Conservation (phyloP, 2,113 vertebrate species). For the Chionis minor region DNA sequence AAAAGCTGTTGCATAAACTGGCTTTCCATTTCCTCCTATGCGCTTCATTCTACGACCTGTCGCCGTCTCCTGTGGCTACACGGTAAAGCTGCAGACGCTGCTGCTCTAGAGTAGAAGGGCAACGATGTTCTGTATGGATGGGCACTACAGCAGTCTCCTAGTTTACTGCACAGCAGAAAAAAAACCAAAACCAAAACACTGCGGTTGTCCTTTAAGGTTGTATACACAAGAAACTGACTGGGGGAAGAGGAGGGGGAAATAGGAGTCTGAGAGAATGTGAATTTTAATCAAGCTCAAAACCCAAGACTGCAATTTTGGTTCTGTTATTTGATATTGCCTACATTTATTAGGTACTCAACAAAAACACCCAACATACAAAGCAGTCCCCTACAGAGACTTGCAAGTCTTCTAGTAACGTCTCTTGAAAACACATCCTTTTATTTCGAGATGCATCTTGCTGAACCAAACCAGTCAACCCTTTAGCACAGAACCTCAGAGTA, state of each 20-base stretch:
- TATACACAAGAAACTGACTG: background rate
- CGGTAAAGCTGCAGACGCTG: accelerated
- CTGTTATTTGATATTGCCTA: background rate
- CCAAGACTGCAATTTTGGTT: background rate
- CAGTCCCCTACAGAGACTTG: background rate
- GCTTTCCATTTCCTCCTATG: background rate
- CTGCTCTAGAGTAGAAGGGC: background rate
- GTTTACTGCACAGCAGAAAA: background rate
- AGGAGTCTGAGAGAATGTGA: background rate
- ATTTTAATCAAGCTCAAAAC: background rate
- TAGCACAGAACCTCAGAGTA: background rate
- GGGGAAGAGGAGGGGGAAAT: accelerated
- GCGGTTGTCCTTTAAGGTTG: background rate
- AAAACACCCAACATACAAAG: background rate
- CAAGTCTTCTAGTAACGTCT: background rate
- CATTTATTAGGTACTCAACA: background rate
- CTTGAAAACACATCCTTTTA: background rate
- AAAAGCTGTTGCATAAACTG: background rate
- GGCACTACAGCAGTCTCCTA: background rate
- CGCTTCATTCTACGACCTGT: background rate
- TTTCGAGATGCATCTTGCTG: background rate
- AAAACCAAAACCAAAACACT: background rate
- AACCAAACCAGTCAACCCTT: background rate
- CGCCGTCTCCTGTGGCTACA: background rate
- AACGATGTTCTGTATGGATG: background rate